Evolutionary conservation across 2,113 vertebrate species (phyloP), one percentile per base, ranked within the genome.

Genomic region (Triplophysa dalaica): DNA sequence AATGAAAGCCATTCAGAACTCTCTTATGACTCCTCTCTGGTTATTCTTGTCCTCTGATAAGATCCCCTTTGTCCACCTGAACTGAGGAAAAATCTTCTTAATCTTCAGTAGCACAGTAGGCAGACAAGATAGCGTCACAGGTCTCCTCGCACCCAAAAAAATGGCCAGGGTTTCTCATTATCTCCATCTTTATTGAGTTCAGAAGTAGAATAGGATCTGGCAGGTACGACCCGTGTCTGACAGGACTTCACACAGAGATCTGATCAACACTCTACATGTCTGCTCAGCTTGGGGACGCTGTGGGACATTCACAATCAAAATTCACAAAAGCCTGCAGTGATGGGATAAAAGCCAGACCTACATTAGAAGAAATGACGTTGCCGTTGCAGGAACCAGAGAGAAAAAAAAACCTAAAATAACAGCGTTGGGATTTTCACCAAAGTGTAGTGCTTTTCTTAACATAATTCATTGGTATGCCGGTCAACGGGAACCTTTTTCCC

Each of bases 391-490:
- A 22, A 6, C 12, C 24, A 61, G 43, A 79, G 60, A 52, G 60
- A 33, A 16, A 38, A 50, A 38, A 50, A 79, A 8, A 41, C 19
- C 29, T 45, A 43, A 61, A n/a, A 17, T 8, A 12, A 26, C 26
- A 4, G 6, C 7, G 54, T 17, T 14, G 5, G 54, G 14, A 19
- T n/a, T 19, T 19, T 58, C 8, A 58, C 19, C 21, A 1, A 21
- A 21, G n/a, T 58, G 54, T 45, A 2, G 22, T 33, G 14, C 10
- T 70, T 75, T 61, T 79, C 63, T 29, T 68, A 76, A 63, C 75
- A 70, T 33, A 24, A 86, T 86, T 91, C 89, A 92, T 91, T 88
- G 87, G 84, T 85, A 92, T 91, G 91, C 90, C 48, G 65, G 43
- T 81, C 84, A 78, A 83, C 74, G 75, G 61, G 22, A 14, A 68